Evolutionary conservation across 2,113 vertebrate genomes (phyloP).

Genomic region (Notarius lentiginosus): DNA sequence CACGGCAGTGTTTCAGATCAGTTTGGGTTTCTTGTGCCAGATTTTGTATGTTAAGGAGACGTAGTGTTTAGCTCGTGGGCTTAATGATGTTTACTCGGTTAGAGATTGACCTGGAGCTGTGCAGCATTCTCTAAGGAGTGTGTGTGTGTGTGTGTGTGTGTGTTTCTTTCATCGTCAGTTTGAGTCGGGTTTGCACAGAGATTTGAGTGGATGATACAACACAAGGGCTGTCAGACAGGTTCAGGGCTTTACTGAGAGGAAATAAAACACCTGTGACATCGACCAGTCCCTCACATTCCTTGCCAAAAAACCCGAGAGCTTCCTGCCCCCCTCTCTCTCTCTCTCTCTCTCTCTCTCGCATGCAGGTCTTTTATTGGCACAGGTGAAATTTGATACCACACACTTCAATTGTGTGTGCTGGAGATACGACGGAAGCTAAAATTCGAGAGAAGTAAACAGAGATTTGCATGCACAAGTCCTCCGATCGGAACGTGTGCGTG

Average conservation of each 20-base stretch:
- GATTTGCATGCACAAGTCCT: not conserved
- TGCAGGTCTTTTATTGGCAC: not conserved
- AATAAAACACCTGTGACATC: not conserved
- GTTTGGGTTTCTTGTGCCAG: not conserved
- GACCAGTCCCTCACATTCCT: not conserved
- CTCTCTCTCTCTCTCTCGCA: too few species aligned
- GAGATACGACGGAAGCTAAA: not conserved
- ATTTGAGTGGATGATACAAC: not conserved
- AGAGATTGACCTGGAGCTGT: not conserved
- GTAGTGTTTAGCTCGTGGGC: not conserved
- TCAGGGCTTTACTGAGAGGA: conserved; percentile 14
- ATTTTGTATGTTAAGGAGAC: not conserved
- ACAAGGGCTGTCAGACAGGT: conserved; percentile 1
- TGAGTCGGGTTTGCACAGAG: not conserved
- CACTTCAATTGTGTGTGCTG: not conserved
- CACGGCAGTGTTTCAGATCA: not conserved
- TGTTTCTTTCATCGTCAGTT: not conserved
- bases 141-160: not conserved
- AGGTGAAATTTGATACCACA: not conserved
- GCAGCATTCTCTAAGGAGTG: not conserved
- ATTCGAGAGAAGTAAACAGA: not conserved
- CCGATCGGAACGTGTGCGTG: not conserved
- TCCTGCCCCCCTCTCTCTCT: too few species aligned
- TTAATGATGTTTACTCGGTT: not conserved
- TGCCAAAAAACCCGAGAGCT: not conserved